phyloP scores from a whole-genome alignment of 2,888 invertebrate species.

The Neoascia interrupta region DNA sequence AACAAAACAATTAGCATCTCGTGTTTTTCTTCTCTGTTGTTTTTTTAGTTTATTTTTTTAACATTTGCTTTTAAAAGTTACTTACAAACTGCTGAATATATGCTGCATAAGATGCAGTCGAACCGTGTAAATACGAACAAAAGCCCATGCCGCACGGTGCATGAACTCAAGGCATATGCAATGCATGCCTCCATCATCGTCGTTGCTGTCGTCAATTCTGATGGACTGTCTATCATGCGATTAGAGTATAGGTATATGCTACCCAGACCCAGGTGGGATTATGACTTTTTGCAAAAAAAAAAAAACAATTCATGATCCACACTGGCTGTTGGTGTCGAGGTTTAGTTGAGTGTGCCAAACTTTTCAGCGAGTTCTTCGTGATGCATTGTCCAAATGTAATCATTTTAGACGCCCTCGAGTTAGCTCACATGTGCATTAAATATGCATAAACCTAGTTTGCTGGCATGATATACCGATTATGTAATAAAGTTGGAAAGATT shows the following conservation, averaged over 20 bases:
- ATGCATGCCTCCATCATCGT: constrained; percentile 3
- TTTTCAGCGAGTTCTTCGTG: constrained; percentile 28
- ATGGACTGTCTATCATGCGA: constrained; percentile 28
- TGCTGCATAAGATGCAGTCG: constrained; percentile 35
- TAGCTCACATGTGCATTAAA: constrained; percentile 26
- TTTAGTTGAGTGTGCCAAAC: constrained; percentile 51
- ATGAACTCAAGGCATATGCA: constrained; percentile 8
- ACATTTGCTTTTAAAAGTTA: constrained; percentile 63
- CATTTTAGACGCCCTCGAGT: no score
- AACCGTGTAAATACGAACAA: constrained; percentile 64
- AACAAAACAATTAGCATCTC: constrained; percentile 59
- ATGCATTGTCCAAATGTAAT: constrained; percentile 16
- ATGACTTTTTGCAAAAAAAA: constrained; percentile 16
- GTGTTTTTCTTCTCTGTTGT: neutral
- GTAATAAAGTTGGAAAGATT: constrained; percentile 31
- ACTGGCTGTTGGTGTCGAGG: constrained; percentile 1
- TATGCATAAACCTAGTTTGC: constrained; percentile 20
- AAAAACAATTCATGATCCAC: constrained; percentile 13
- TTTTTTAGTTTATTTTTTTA: constrained; percentile 10
- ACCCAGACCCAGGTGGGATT: neutral
- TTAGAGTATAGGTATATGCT: neutral
- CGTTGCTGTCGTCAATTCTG: neutral
- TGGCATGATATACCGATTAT: constrained; percentile 27
- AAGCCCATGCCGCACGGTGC: neutral
- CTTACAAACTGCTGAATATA: constrained; percentile 58